These are phyloP conservation scores for Choreutis nemorana DNA, from an alignment of 2,888 invertebrate genomes.

Conservation along the genomic window DNA sequence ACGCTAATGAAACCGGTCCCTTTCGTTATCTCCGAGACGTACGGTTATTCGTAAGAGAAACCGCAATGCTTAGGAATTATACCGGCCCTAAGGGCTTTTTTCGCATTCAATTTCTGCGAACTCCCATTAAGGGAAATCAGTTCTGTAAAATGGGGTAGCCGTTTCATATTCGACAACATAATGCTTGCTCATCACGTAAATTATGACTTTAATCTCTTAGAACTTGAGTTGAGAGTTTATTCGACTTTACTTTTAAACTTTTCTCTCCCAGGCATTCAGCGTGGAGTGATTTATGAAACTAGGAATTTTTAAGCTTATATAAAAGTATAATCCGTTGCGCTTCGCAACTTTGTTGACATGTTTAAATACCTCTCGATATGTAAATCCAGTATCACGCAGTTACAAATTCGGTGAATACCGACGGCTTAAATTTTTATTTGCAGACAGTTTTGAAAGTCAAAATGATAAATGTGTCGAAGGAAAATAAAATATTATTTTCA, in stretches of 20 bases:
- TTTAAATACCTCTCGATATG: constrained; percentile 31
- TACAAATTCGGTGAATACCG: constrained; percentile 6
- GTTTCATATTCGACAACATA: constrained; percentile 45
- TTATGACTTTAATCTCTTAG: constrained; percentile 54
- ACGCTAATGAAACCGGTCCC: constrained; percentile 57
- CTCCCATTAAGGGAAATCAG: constrained; percentile 34
- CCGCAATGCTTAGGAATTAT: constrained; percentile 40
- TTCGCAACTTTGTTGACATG: constrained; percentile 33
- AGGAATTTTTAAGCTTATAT: constrained; percentile 41
- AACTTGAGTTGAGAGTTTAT: constrained; percentile 45
- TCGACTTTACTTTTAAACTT: constrained; percentile 51
- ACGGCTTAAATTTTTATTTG: constrained; percentile 5
- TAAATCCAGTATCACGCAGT: constrained; percentile 19
- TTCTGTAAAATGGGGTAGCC: constrained; percentile 23
- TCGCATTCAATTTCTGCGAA: constrained; percentile 29
- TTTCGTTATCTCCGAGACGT: constrained; percentile 53
- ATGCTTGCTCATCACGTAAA: constrained; percentile 50
- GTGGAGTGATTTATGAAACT: constrained; percentile 55
- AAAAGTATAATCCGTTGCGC: constrained; percentile 41
- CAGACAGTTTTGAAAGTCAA: constrained; percentile 11
- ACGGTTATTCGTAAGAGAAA: constrained; percentile 41
- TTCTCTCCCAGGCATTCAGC: constrained; percentile 38
- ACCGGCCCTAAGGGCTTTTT: constrained; percentile 24
- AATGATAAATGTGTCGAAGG: too few species aligned
- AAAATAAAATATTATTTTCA: too few species aligned